These are phyloP conservation scores for Lepidocyrtoides sp. DNA, from an alignment of 2,888 invertebrate genomes.

Conservation along the genomic window DNA sequence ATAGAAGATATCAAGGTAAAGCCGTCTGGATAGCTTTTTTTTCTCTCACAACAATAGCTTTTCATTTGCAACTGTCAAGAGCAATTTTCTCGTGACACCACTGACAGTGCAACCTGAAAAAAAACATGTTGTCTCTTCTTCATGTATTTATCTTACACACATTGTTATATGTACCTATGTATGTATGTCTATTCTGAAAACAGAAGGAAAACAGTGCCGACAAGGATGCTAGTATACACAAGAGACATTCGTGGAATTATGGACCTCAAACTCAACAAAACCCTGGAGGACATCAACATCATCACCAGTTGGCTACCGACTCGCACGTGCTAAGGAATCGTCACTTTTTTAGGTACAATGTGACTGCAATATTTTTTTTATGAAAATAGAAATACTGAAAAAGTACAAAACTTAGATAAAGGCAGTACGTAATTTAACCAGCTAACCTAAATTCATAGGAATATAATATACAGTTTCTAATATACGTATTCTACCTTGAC, in stretches of 20 bases:
- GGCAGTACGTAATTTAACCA: neutral
- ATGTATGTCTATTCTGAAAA: no score
- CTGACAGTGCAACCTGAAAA: neutral
- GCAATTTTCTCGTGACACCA: conserved; percentile 46
- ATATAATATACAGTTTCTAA: no score
- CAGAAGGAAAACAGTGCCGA: conserved; percentile 88
- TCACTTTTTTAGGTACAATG: conserved; percentile 84
- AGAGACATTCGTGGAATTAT: conserved; percentile 90
- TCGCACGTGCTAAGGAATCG: conserved; percentile 81
- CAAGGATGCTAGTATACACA: conserved; percentile 88
- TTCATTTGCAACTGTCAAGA: conserved; percentile 56
- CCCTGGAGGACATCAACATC: conserved; percentile 65
- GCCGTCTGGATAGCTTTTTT: conserved; percentile 38
- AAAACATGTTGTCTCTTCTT: conserved; percentile 1
- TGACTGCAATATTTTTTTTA: neutral
- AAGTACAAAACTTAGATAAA: neutral
- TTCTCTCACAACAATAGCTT: conserved; percentile 21
- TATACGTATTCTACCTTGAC: neutral
- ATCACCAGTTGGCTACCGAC: conserved; percentile 80
- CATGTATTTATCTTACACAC: conserved; percentile 61
- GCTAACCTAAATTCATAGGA: neutral
- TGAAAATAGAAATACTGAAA: no score
- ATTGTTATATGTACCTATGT: no score
- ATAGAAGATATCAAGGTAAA: conserved; percentile 89
- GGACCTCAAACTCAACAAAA: conserved; percentile 86